These are phyloP conservation scores for Oryzaephilus surinamensis DNA, from an alignment of 1,140 invertebrate species.

Conservation along the genomic window DNA sequence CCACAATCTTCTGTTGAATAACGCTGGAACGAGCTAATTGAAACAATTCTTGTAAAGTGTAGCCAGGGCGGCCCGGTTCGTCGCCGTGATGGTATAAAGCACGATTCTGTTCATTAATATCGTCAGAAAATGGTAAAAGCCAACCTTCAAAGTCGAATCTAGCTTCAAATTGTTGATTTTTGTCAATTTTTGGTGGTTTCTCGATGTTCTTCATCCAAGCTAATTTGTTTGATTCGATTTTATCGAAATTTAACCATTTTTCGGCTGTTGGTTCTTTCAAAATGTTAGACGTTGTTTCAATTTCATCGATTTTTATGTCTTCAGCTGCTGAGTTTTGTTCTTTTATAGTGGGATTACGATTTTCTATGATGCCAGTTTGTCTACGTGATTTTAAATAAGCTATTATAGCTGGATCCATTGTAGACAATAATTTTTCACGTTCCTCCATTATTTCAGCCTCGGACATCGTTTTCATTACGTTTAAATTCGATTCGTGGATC, in stretches of 20 bases:
- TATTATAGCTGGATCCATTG: constrained; percentile 54
- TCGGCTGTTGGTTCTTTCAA: constrained; percentile 48
- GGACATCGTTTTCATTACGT: constrained; percentile 56
- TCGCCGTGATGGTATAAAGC: constrained; percentile 85
- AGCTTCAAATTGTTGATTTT: constrained; percentile 57
- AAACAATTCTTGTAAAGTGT: constrained; percentile 77
- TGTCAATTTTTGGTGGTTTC: constrained; percentile 34
- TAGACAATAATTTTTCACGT: constrained; percentile 52
- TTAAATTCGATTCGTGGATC: constrained; percentile 67
- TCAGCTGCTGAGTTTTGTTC: constrained; percentile 27
- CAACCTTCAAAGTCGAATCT: constrained; percentile 55
- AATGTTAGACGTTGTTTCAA: constrained; percentile 38
- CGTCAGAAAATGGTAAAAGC: constrained; percentile 55
- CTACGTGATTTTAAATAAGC: constrained; percentile 51
- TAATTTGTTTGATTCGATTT: constrained; percentile 70
- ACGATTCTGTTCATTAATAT: constrained; percentile 46
- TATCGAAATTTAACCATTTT: constrained; percentile 74
- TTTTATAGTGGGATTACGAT: constrained; percentile 28
- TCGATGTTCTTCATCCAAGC: constrained; percentile 71
- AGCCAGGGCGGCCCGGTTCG: constrained; percentile 81
- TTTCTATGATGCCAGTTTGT: constrained; percentile 12
- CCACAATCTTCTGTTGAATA: constrained; percentile 67
- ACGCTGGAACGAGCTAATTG: constrained; percentile 54
- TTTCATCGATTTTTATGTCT: constrained; percentile 23
- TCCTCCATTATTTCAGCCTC: constrained; percentile 66